phyloP scores from a whole-genome alignment of 2,113 vertebrate genomes.

The Quiscalus mexicanus region DNA sequence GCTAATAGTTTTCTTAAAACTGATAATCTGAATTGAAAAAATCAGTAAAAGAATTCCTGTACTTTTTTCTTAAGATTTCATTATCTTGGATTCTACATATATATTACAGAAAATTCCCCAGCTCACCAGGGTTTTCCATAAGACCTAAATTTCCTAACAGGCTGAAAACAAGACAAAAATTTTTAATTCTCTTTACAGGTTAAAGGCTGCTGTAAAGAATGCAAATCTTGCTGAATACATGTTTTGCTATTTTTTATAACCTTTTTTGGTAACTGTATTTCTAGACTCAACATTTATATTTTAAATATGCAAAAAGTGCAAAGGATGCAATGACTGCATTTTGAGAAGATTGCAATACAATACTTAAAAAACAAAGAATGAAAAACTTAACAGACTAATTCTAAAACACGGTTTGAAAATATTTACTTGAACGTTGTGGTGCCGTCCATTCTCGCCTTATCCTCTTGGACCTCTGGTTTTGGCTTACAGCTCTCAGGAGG shows the following conservation, averaged over 20 bases:
- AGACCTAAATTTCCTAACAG: not conserved
- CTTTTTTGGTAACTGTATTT: not conserved
- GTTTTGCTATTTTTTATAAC: not conserved
- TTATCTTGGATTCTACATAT: not conserved
- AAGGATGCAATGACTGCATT: not conserved
- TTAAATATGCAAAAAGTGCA: not conserved
- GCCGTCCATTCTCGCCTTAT: constrained; percentile 77
- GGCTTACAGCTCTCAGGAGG: constrained; percentile 78
- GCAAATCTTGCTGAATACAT: not conserved
- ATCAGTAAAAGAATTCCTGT: not conserved
- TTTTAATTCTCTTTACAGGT: not conserved
- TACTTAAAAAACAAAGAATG: not conserved
- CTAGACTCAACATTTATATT: not conserved
- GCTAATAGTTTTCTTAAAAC: not conserved
- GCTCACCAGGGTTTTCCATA: not conserved
- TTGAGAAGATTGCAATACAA: not conserved
- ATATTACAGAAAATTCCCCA: not conserved
- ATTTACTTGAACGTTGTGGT: constrained; percentile 84
- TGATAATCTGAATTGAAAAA: not conserved
- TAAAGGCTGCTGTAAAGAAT: not conserved
- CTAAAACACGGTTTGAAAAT: not conserved
- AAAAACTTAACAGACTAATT: not conserved
- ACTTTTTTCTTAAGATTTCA: not conserved
- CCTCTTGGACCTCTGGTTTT: constrained; percentile 49
- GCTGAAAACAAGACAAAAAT: not conserved